phyloP scores from a whole-genome alignment of 2,113 vertebrate genomes.

The Syngnathoides biaculeatus region DNA sequence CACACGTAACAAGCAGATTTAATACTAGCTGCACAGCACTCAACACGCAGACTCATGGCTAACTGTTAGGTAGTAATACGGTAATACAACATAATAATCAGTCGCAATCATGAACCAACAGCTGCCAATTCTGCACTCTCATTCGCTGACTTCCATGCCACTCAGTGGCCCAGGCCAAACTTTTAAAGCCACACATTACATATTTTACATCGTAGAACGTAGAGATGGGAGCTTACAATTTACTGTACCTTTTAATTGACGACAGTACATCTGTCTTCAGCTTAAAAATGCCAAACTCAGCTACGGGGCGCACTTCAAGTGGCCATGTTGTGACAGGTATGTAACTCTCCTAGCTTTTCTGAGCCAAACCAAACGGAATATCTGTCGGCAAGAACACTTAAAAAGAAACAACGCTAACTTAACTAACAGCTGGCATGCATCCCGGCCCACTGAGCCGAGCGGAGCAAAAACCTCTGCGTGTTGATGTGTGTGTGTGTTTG shows the following conservation, averaged over 20 bases:
- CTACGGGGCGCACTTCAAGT: not conserved
- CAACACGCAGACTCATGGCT: too few species aligned
- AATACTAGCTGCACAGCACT: too few species aligned
- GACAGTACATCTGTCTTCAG: not conserved
- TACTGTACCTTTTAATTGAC: not conserved
- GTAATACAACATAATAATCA: too few species aligned
- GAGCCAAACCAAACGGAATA: slow-evolving; percentile 2
- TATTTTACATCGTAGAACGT: too few species aligned
- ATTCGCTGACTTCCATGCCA: too few species aligned
- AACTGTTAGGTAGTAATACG: too few species aligned
- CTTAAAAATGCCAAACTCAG: not conserved
- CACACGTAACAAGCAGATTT: too few species aligned
- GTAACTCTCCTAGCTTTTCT: not conserved
- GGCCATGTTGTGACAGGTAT: slow-evolving; percentile 1
- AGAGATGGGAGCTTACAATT: not conserved
- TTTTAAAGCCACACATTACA: too few species aligned
- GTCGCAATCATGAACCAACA: too few species aligned
- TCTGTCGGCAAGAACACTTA: slow-evolving; percentile 6
- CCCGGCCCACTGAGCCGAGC: not conserved
- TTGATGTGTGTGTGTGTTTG: not conserved
- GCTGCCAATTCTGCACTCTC: too few species aligned
- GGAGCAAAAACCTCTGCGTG: not conserved
- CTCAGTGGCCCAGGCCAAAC: too few species aligned
- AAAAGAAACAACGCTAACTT: not conserved
- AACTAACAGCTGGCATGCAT: slow-evolving; percentile 4